phyloP scores from a whole-genome alignment of 2,113 vertebrate genomes.

The Serilophus lunatus region DNA sequence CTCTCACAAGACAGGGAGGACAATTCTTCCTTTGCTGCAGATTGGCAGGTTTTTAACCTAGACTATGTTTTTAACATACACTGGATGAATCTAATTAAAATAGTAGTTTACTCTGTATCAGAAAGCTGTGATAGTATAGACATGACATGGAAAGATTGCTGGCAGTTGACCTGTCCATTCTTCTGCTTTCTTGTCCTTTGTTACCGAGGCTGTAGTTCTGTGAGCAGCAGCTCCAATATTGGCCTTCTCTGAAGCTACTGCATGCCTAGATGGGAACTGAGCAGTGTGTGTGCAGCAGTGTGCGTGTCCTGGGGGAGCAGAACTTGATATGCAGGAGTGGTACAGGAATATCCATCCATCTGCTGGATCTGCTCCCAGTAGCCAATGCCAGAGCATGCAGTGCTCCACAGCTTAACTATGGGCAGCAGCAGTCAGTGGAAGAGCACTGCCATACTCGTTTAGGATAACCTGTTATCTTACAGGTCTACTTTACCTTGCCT shows the following conservation, averaged over 20 bases:
- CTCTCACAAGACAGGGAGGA: background rate
- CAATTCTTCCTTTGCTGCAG: background rate
- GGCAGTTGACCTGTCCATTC: background rate
- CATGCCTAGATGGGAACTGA: background rate
- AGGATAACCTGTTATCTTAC: background rate
- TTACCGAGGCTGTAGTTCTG: background rate
- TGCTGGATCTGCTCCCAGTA: background rate
- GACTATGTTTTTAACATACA: background rate
- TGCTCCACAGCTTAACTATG: background rate
- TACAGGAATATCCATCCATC: background rate
- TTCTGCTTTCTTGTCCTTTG: background rate
- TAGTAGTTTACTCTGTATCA: background rate
- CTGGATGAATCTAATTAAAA: background rate
- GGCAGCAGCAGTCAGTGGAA: background rate
- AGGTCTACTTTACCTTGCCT: background rate
- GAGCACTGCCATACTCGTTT: background rate
- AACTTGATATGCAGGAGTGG: background rate
- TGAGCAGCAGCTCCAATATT: background rate
- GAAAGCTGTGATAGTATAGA: background rate
- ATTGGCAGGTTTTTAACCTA: background rate
- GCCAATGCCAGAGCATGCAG: fast-evolving
- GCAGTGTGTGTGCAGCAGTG: background rate
- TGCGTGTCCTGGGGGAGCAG: background rate
- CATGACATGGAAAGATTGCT: background rate
- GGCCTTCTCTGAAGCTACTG: background rate